A percentile compares a stretch with the other conserved stretches of the same genome.
Evolutionary conservation across 1,140 invertebrate species (phyloP).

Genomic region (Pseudoatta argentina): DNA sequence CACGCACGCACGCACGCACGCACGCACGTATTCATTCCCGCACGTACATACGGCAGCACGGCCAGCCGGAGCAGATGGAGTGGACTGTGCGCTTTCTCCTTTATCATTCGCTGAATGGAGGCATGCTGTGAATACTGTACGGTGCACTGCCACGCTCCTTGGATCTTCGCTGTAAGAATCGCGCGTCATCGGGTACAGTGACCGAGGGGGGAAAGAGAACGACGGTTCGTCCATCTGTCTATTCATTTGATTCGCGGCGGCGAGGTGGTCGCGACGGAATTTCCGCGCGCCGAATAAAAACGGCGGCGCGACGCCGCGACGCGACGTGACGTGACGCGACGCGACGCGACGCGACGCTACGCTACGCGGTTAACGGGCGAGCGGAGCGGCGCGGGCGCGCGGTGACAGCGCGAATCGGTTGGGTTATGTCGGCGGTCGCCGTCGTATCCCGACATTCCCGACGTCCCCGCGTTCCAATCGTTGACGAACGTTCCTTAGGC

Average conservation of each 20-base stretch:
- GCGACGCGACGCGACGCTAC: constrained; percentile 66
- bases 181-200: background rate
- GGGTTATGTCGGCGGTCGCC: constrained; percentile 78
- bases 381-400: background rate
- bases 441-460: background rate
- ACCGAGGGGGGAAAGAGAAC: background rate
- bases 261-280: constrained; percentile 40
- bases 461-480: constrained; percentile 4
- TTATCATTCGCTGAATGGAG: constrained; percentile 66
- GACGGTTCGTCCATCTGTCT: constrained; percentile 12
- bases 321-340: constrained; percentile 66
- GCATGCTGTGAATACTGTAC: constrained; percentile 62
- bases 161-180: constrained; percentile 46
- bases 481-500: background rate
- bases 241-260: background rate
- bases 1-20: constrained; percentile 25
- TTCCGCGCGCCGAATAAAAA: constrained; percentile 12
- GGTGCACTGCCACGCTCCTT: constrained; percentile 4
- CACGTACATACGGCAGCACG: background rate
- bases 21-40: background rate
- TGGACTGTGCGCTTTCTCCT: constrained; percentile 70
- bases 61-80: constrained; percentile 42
- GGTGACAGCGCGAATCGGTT: constrained; percentile 73
- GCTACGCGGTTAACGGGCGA: background rate
- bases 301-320: background rate